Percentiles rank a stretch among this genome's conserved stretches.
Evolutionary conservation across 2,797 vertebrate genomes (phyloP).

Genomic region (Sebastes cheni): DNA sequence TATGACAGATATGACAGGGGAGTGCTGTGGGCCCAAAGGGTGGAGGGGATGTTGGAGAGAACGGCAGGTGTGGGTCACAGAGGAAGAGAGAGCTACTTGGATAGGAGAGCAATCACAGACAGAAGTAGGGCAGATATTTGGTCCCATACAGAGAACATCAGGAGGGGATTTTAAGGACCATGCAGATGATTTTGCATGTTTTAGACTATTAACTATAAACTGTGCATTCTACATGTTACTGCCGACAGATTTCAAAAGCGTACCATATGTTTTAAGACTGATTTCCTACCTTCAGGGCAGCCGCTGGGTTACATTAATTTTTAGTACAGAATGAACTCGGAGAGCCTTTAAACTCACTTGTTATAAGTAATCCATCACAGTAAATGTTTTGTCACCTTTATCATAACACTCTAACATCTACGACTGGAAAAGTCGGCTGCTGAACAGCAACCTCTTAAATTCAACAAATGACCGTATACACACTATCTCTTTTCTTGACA

Average conservation of each 20-base stretch:
- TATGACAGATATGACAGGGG: constrained; percentile 78
- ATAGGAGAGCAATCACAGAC: constrained; percentile 37
- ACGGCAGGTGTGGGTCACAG: constrained; percentile 65
- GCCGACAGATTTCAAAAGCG: neutral
- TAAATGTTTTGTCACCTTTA: neutral
- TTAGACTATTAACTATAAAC: constrained; percentile 17
- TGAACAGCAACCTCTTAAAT: neutral
- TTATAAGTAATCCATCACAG: constrained; percentile 2
- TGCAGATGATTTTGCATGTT: constrained; percentile 9
- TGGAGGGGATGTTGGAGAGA: constrained; percentile 54
- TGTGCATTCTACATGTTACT: neutral
- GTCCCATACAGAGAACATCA: constrained; percentile 28
- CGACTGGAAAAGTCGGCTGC: neutral
- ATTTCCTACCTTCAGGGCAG: constrained; percentile 20
- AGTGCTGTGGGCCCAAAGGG: constrained; percentile 54
- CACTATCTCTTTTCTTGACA: neutral
- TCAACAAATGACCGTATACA: constrained; percentile 4
- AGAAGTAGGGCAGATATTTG: constrained; percentile 51
- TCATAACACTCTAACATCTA: neutral
- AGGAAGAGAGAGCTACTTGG: constrained; percentile 65
- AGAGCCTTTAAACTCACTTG: constrained; percentile 2
- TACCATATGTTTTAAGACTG: constrained; percentile 25
- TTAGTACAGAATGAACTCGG: neutral
- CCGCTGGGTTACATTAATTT: constrained; percentile 6
- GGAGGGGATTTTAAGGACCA: constrained; percentile 14